Evolutionary conservation across 2,113 vertebrate genomes (phyloP), one percentile per base, ranked within the genome.

Genomic region (Rhineura floridana): DNA sequence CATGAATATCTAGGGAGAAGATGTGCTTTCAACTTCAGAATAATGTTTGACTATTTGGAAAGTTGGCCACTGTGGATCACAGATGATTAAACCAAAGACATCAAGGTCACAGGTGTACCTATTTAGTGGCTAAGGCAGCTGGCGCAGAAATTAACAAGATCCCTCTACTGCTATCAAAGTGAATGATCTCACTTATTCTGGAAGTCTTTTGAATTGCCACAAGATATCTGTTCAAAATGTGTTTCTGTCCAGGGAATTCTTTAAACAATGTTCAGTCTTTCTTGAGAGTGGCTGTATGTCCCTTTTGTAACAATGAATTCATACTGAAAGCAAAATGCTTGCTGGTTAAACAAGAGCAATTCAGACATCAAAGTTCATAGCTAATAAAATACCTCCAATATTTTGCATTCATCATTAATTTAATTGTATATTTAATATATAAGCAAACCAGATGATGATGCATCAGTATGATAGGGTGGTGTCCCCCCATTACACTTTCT

Each of bases 21-120:
- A 25, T 89, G 12, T 42, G 36, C 0, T 36, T 86, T 91, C 72
- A 91, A 73, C 33, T 76, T 91, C 77, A 79, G 13, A 65, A 86
- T 87, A 88, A 87, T 70, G 65, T 90, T n/a, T 67, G 84, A 70
- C 59, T 77, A 82, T 90, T 93, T 87, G 3, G 39, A 88, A 75
- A 76, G 42, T 65, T 79, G 81, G 83, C 84, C 39, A 52, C n/a
- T 87, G 3, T 28, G 81, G 89, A 50, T 8, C 83, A 2, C 39
- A 86, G 42, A 79, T 65, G 19, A 73, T 63, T 84, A 87, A 84
- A 6, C 0, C n/a, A 73, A 92, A 76, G 1, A 33, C 30, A 84
- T 87, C 46, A 86, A 81, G 23, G 88, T 55, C 12, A 73, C 81
- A 87, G 21, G 86, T 88, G 69, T 44, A 90, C 12, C 4, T 83